These are phyloP conservation scores for Lethenteron camtschaticum DNA, from an alignment of 2,113 vertebrate species.

Conservation along the genomic window DNA sequence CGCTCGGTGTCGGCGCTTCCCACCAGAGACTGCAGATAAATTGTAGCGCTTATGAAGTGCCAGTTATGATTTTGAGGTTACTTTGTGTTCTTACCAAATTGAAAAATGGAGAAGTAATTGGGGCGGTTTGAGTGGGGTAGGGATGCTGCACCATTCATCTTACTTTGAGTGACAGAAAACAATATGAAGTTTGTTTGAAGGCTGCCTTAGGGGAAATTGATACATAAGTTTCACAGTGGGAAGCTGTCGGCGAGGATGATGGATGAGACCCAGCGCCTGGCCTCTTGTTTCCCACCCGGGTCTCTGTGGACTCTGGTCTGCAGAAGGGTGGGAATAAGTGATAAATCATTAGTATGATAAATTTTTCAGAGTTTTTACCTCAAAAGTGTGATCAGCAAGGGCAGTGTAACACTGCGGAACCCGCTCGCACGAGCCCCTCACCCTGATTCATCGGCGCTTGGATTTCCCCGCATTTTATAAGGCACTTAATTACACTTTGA, in stretches of 20 bases:
- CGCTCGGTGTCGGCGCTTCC: too few species aligned
- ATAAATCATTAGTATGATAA: slow-evolving; percentile 6
- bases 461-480: too few species aligned
- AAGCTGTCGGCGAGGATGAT: not conserved
- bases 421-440: too few species aligned
- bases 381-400: slow-evolving; percentile 5
- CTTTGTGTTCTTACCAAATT: not conserved
- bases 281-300: not conserved
- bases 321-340: not conserved
- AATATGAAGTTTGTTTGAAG: slow-evolving; percentile 6
- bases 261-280: not conserved
- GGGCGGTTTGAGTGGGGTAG: not conserved
- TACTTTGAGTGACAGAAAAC: slow-evolving; percentile 6
- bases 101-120: slow-evolving; percentile 2
- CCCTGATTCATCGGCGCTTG: too few species aligned
- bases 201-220: slow-evolving; percentile 5
- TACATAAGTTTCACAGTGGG: slow-evolving; percentile 6
- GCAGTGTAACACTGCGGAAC: not conserved
- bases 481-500: too few species aligned
- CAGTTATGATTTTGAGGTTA: not conserved
- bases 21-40: not conserved
- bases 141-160: slow-evolving; percentile 1
- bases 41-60: not conserved
- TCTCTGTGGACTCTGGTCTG: slow-evolving; percentile 1
- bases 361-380: not conserved